These are phyloP conservation scores for Sardina pilchardus DNA, from an alignment of 2,113 vertebrate genomes.

Conservation along the genomic window DNA sequence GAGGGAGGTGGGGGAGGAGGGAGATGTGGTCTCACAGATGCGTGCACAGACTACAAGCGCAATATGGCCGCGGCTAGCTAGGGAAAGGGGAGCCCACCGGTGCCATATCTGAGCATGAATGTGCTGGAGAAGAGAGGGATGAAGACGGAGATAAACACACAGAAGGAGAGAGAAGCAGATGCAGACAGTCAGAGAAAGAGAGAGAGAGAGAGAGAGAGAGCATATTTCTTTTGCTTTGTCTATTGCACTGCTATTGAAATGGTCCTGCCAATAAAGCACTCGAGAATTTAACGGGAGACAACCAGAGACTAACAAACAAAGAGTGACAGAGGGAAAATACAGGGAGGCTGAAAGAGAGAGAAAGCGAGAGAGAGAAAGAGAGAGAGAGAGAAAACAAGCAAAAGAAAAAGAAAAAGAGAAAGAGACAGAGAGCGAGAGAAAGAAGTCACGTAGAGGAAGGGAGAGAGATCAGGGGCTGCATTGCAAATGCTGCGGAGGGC, in stretches of 20 bases:
- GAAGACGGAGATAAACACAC: neutral
- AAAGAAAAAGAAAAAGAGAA: neutral
- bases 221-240: no score
- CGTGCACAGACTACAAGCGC: neutral
- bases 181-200: neutral
- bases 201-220: neutral
- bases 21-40: neutral
- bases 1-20: neutral
- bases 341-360: neutral
- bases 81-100: neutral
- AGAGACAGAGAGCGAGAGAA: neutral
- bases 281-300: neutral
- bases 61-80: neutral
- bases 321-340: neutral
- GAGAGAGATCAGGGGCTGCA: slow-evolving; percentile 8
- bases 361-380: neutral
- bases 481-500: slow-evolving; percentile 3
- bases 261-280: neutral
- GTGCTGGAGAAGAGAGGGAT: neutral
- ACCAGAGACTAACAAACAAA: neutral
- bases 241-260: neutral
- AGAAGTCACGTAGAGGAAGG: neutral
- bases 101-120: neutral
- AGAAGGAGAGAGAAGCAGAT: neutral
- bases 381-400: no score